Evolutionary conservation across 2,113 vertebrate genomes (phyloP), one percentile per base, ranked within the genome.

Genomic region (Isurus oxyrinchus): DNA sequence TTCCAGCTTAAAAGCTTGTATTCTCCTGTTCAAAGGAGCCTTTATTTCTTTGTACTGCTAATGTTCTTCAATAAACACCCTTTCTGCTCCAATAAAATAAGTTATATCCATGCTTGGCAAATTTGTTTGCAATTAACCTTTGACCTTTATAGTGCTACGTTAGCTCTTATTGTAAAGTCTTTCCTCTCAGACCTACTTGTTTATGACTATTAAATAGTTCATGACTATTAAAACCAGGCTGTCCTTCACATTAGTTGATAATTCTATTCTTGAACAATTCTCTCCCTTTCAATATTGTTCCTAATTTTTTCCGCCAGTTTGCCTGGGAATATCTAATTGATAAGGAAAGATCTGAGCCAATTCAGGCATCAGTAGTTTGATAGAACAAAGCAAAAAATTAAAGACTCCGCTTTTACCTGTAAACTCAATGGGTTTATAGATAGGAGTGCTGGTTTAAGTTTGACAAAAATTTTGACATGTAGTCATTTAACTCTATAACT

Each of bases 1-100:
- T 97, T 98, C 97, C 97, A 96, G 97, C 97, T 97, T 98, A 97
- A 98, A 97, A 97, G 97, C 97, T 98, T 97, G 67, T 96, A 96
- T 98, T 98, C 96, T 97, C 96, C 81, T 63, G 14, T 76, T 97
- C 95, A 96, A 97, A 97, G 96, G 96, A 97, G 97, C 97, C 97
- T 97, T 98, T 97, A 98, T 96, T 97, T 96, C 97, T 98, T 98
- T 97, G 97, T 97, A 53, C 97, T 27, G 96, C 69, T 76, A 97
- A 96, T 97, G 96, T 97, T 97, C 96, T 96, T 96, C 27, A 97
- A 95, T 49, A 95, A 95, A 95, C 66, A 94, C 93, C n/a, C 61
- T 49, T 27, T 40, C 63, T 67, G 59, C 31, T 35, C 55, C 53
- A 31, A 90, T 63, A 72, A 95, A 69, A 69, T 95, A 95, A 95